These are phyloP conservation scores for Drosophila pectinifera DNA, from an alignment of 1,140 invertebrate genomes.

Conservation along the genomic window DNA sequence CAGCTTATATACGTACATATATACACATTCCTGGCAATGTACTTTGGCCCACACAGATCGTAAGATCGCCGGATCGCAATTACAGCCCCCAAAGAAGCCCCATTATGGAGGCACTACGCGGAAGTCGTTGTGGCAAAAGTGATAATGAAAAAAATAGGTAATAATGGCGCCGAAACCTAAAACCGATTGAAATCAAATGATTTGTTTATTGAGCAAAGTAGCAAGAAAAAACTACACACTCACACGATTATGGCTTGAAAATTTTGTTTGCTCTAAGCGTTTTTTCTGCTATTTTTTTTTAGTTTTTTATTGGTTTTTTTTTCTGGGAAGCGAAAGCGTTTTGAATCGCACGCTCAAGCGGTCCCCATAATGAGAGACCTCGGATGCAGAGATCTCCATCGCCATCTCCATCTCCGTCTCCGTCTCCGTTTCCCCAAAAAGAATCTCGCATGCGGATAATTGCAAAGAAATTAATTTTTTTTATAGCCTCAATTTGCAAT, in stretches of 20 bases:
- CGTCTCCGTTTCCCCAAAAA: conserved; percentile 17
- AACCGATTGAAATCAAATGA: conserved; percentile 61
- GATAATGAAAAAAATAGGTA: conserved; percentile 17
- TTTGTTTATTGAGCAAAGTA: conserved; percentile 55
- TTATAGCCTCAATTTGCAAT: conserved; percentile 45
- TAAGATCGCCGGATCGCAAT: conserved; percentile 16
- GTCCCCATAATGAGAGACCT: conserved; percentile 54
- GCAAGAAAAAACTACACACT: conserved; percentile 1
- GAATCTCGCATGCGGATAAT: conserved; percentile 53
- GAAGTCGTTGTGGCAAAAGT: conserved; percentile 30
- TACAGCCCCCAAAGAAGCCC: conserved; percentile 35
- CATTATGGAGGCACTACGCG: conserved; percentile 21
- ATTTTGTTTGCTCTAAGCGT: conserved; percentile 18
- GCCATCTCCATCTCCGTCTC: not conserved
- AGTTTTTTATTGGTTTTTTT: conserved; percentile 19
- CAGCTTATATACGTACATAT: not conserved
- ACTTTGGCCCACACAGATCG: conserved; percentile 36
- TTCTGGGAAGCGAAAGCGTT: conserved; percentile 70
- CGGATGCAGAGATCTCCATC: conserved; percentile 22
- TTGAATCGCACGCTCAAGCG: conserved; percentile 70
- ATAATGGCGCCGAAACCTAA: conserved; percentile 35
- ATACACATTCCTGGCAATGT: conserved; percentile 31
- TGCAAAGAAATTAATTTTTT: conserved; percentile 32
- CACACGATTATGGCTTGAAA: conserved; percentile 15
- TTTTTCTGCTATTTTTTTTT: conserved; percentile 4